phyloP scores from a whole-genome alignment of 2,113 vertebrate species.

The Rhadina sibilatrix region DNA sequence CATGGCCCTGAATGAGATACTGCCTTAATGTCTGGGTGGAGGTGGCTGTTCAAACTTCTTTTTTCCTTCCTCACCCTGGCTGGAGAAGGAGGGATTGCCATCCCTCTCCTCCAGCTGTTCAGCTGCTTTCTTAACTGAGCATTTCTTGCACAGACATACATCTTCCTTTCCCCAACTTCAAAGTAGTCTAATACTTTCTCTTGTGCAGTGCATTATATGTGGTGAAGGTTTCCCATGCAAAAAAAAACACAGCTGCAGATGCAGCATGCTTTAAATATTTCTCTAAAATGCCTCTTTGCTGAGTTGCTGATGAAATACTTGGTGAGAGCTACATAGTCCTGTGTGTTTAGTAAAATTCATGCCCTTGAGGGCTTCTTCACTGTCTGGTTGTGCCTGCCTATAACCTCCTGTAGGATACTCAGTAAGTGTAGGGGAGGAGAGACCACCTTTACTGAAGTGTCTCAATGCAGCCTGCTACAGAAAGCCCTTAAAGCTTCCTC shows the following conservation, averaged over 20 bases:
- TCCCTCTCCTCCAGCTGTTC: not conserved
- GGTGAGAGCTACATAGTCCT: not conserved
- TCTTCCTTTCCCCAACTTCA: rapidly evolving
- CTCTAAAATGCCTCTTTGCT: not conserved
- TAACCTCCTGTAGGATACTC: not conserved
- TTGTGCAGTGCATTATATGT: not conserved
- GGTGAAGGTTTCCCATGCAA: not conserved
- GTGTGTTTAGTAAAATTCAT: not conserved
- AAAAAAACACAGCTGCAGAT: not conserved
- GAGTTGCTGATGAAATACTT: not conserved
- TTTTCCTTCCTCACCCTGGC: not conserved
- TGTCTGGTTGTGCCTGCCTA: not conserved
- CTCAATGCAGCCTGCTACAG: not conserved
- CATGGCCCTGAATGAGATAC: not conserved
- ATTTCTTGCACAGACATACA: not conserved
- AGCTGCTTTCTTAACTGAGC: not conserved
- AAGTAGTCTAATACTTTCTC: not conserved
- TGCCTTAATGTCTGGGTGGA: not conserved
- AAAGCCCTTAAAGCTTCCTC: not conserved
- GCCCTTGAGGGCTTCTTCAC: not conserved
- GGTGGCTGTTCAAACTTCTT: not conserved
- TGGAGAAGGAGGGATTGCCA: not conserved
- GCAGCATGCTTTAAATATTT: not conserved
- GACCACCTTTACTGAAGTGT: not conserved
- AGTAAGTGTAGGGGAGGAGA: not conserved